These are phyloP conservation scores for Muscicapa striata DNA, from an alignment of 2,797 vertebrate genomes.

Conservation along the genomic window DNA sequence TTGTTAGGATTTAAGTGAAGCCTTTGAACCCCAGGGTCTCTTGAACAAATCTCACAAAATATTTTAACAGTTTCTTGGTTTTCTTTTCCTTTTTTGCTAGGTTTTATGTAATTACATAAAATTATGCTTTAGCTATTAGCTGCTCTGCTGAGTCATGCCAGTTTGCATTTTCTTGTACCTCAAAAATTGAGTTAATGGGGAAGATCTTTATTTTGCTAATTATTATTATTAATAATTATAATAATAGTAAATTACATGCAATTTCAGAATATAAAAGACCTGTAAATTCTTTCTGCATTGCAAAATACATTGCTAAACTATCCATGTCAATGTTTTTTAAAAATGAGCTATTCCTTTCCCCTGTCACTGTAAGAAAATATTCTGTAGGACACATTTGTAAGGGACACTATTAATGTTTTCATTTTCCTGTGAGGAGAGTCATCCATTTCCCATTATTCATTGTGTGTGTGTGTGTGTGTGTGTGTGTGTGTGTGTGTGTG, in stretches of 20 bases:
- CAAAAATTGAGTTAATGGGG: not conserved
- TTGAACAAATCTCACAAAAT: not conserved
- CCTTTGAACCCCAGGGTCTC: not conserved
- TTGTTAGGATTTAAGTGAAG: not conserved
- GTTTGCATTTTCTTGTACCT: not conserved
- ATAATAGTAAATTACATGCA: not conserved
- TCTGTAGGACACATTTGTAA: not conserved
- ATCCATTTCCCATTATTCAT: not conserved
- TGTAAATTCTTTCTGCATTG: not conserved
- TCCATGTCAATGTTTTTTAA: not conserved
- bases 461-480: accelerated
- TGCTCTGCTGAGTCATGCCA: not conserved
- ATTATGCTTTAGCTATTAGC: not conserved
- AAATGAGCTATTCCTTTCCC: not conserved
- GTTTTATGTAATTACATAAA: not conserved
- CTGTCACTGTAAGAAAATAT: not conserved
- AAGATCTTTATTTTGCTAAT: not conserved
- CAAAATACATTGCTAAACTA: not conserved
- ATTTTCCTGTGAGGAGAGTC: not conserved
- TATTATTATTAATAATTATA: not conserved
- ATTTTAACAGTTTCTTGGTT: not conserved
- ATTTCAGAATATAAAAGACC: not conserved
- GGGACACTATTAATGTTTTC: not conserved
- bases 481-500: not conserved
- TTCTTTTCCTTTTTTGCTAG: not conserved